phyloP scores from a whole-genome alignment of 2,113 vertebrate genomes.

The Hydropotes inermis region DNA sequence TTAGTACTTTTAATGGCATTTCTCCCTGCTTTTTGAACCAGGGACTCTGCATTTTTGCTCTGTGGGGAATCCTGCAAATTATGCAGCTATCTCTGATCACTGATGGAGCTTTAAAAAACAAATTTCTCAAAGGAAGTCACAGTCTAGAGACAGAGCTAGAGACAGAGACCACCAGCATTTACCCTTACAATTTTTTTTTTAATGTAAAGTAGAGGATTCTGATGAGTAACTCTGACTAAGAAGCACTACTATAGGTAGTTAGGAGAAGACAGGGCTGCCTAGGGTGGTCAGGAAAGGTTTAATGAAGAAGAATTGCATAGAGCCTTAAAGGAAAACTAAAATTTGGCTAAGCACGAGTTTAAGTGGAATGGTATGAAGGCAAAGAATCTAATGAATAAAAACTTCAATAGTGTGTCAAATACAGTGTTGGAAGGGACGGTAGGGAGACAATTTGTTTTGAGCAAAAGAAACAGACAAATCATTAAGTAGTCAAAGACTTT shows the following conservation, averaged over 20 bases:
- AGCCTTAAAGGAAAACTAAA: not conserved
- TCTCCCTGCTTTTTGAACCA: not conserved
- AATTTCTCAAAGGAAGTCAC: not conserved
- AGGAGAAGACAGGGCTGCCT: not conserved
- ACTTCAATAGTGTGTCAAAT: not conserved
- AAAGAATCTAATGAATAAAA: not conserved
- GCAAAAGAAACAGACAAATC: not conserved
- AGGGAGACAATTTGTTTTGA: not conserved
- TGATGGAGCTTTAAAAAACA: not conserved
- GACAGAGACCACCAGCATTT: not conserved
- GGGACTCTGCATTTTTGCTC: not conserved
- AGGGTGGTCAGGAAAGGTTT: not conserved
- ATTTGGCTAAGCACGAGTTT: not conserved
- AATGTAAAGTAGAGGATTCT: not conserved
- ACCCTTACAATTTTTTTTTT: not conserved
- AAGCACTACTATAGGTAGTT: not conserved
- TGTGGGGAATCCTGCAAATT: not conserved
- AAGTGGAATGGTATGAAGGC: not conserved
- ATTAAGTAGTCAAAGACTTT: not conserved
- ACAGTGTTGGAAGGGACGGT: not conserved
- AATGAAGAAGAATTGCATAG: not conserved
- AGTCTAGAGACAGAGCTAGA: not conserved
- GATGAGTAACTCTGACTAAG: not conserved
- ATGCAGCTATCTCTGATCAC: not conserved
- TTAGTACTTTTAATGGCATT: not conserved